Percentiles rank a stretch among this genome's conserved stretches.
phyloP scores from a whole-genome alignment of 1,140 invertebrate genomes.

The Solen grandis region DNA sequence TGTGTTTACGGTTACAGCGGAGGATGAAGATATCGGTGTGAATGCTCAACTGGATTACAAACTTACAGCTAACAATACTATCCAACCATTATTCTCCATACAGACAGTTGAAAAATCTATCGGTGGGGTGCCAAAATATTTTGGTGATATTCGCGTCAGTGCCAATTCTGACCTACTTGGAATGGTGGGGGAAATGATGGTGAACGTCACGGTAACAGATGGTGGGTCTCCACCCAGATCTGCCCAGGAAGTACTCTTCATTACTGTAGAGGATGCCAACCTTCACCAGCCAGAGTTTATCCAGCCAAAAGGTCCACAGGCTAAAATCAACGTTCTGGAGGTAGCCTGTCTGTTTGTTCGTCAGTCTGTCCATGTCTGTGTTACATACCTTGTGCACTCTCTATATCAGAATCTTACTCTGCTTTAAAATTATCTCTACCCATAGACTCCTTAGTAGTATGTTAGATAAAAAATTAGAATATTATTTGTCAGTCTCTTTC shows the following conservation, averaged over 20 bases:
- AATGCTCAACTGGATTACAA: conserved; percentile 65
- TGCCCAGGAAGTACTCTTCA: conserved; percentile 29
- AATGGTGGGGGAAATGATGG: conserved; percentile 53
- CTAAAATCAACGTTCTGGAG: conserved; percentile 14
- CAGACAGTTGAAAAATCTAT: conserved; percentile 15
- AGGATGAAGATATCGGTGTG: conserved; percentile 61
- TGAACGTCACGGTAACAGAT: conserved; percentile 68
- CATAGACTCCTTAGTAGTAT: no score
- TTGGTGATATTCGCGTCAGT: conserved; percentile 39
- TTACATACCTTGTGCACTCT: no score
- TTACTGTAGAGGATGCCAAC: conserved; percentile 64
- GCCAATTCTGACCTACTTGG: conserved; percentile 15
- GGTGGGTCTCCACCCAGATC: conserved; percentile 37
- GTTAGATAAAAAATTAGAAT: no score
- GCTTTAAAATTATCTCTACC: no score
- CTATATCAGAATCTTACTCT: no score
- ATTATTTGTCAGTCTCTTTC: no score
- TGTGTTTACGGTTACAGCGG: conserved; percentile 62
- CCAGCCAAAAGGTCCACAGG: conserved; percentile 28
- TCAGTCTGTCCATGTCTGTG: no score
- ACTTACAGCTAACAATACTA: conserved; percentile 55
- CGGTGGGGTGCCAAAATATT: conserved; percentile 33
- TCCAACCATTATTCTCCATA: conserved; percentile 7
- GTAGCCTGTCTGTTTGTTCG: not conserved
- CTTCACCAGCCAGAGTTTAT: conserved; percentile 40